Percentiles rank a stretch among this genome's conserved stretches.
phyloP scores from a whole-genome alignment of 2,888 invertebrate genomes.

The Mesorhabditis belari region DNA sequence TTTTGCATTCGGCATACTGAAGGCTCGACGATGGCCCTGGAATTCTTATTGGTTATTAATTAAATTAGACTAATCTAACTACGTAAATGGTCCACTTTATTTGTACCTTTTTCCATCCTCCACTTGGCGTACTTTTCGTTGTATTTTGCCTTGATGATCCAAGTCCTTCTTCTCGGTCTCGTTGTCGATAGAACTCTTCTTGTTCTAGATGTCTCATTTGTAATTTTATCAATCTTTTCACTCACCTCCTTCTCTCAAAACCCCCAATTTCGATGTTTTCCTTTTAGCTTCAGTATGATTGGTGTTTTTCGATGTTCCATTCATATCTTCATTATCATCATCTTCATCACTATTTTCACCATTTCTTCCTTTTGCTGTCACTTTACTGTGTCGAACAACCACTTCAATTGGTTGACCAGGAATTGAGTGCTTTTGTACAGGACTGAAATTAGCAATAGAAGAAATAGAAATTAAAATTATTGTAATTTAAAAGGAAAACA shows the following conservation, averaged over 20 bases:
- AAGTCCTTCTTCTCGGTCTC: background rate
- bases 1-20: slow-evolving; percentile 50
- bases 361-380: slow-evolving; percentile 5
- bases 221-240: background rate
- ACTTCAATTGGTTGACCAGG: slow-evolving; percentile 41
- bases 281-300: slow-evolving; percentile 1
- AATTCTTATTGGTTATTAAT: slow-evolving; percentile 8
- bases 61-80: background rate
- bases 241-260: slow-evolving; percentile 2
- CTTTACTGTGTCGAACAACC: slow-evolving; percentile 43
- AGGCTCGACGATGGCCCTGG: slow-evolving; percentile 48
- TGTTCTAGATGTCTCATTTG: background rate
- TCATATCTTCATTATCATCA: background rate
- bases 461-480: background rate
- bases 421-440: too few species aligned
- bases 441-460: background rate
- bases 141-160: background rate
- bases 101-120: slow-evolving; percentile 3
- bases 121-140: background rate
- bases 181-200: background rate
- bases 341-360: slow-evolving; percentile 6
- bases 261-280: slow-evolving; percentile 12
- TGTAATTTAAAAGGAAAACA: slow-evolving; percentile 1
- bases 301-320: too few species aligned
- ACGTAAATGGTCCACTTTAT: slow-evolving; percentile 1